These are phyloP conservation scores for Brachypteracias leptosomus DNA, from an alignment of 2,113 vertebrate species.

Conservation along the genomic window DNA sequence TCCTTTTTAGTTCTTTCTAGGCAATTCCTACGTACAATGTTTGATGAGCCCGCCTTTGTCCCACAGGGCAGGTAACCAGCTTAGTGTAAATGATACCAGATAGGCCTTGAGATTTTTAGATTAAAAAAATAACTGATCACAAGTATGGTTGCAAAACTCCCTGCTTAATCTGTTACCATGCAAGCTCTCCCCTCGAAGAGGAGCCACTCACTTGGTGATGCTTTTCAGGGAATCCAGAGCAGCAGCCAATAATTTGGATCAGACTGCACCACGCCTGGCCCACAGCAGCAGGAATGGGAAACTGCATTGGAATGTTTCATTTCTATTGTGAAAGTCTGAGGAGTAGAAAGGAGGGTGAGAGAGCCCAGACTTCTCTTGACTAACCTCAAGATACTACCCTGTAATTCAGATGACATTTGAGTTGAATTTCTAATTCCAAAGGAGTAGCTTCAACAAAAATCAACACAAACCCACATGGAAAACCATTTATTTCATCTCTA, in stretches of 20 bases:
- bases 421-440: neutral
- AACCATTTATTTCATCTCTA: slow-evolving; percentile 68
- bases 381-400: neutral
- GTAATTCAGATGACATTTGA: neutral
- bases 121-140: neutral
- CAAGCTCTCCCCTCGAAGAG: neutral
- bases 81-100: neutral
- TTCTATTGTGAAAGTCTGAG: neutral
- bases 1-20: neutral
- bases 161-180: neutral
- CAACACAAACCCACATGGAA: neutral
- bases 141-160: neutral
- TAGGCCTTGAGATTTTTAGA: neutral
- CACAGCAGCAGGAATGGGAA: neutral
- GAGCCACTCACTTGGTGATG: neutral
- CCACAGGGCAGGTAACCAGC: neutral
- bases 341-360: neutral
- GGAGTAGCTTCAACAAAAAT: neutral
- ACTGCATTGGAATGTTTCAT: neutral
- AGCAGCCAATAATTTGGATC: neutral
- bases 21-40: neutral
- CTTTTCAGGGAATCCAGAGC: neutral
- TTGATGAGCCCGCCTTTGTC: neutral
- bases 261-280: neutral
- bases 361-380: neutral